A percentile compares a stretch with the other conserved stretches of the same genome.
phyloP scores from a whole-genome alignment of 2,797 vertebrate species.

The Alcedo quadribrachys region DNA sequence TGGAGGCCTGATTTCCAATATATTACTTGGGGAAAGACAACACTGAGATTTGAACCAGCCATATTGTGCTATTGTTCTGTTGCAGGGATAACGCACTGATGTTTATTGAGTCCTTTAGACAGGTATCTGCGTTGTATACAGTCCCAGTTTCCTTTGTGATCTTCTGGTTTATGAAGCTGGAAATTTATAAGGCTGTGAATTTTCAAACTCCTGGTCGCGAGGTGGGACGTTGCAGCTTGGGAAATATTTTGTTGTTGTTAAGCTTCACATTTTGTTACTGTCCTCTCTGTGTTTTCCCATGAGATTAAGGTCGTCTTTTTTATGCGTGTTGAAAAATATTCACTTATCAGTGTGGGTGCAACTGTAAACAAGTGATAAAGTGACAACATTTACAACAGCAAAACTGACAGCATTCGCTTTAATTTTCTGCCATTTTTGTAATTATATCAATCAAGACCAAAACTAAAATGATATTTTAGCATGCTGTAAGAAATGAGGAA shows the following conservation, averaged over 20 bases:
- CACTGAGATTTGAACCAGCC: conserved; percentile 51
- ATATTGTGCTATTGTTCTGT: conserved; percentile 62
- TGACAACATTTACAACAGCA: conserved; percentile 79
- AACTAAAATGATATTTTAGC: conserved; percentile 85
- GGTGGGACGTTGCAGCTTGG: conserved; percentile 43
- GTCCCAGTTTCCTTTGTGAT: conserved; percentile 47
- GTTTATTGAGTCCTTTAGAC: conserved; percentile 45
- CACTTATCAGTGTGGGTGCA: conserved; percentile 80
- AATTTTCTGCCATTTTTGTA: conserved; percentile 86
- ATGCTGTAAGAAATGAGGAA: conserved; percentile 89
- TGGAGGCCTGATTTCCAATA: conserved; percentile 55
- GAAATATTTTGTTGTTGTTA: conserved; percentile 30
- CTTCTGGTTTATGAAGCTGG: conserved; percentile 64
- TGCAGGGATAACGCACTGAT: conserved; percentile 53
- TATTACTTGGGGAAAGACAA: conserved; percentile 72
- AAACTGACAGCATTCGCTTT: conserved; percentile 82
- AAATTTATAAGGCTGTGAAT: conserved; percentile 49
- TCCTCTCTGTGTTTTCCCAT: conserved; percentile 71
- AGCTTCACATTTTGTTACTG: conserved; percentile 38
- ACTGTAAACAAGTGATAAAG: conserved; percentile 84
- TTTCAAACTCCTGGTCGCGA: conserved; percentile 46
- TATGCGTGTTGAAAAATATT: conserved; percentile 81
- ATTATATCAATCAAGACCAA: conserved; percentile 85
- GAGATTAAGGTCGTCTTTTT: conserved; percentile 76
- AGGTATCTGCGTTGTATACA: conserved; percentile 20